Percentiles rank a stretch among this genome's conserved stretches.
Evolutionary conservation across 2,113 vertebrate species (phyloP).

Genomic region (Cisticola juncidis): DNA sequence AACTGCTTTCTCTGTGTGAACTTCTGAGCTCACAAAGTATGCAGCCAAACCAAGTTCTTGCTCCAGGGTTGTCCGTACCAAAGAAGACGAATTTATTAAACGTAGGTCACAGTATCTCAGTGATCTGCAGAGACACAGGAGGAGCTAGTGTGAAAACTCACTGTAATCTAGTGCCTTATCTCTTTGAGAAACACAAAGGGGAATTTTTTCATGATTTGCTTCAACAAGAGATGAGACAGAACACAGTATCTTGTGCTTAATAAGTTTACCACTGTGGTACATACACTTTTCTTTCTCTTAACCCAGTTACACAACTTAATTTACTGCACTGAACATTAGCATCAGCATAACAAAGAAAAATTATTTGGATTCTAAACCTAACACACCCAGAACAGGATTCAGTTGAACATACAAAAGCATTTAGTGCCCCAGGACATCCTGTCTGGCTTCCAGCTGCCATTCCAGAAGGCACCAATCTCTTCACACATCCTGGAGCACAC

Average conservation of each 20-base stretch:
- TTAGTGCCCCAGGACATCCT: neutral
- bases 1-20: conserved; percentile 69
- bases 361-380: neutral
- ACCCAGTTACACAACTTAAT: neutral
- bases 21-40: conserved; percentile 85
- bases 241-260: neutral
- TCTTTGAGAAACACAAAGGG: neutral
- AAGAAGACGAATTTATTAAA: conserved; percentile 89
- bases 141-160: neutral
- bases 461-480: neutral
- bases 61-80: conserved; percentile 89
- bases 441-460: neutral
- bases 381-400: neutral
- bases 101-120: conserved; percentile 95
- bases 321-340: neutral
- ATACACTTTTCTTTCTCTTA: neutral
- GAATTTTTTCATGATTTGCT: neutral
- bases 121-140: conserved; percentile 78
- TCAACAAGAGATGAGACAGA: neutral
- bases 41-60: conserved; percentile 95
- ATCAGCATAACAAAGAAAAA: neutral
- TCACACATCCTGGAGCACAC: neutral
- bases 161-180: neutral
- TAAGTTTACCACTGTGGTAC: neutral
- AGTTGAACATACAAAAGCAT: neutral